Conservation (phyloP, 2,797 vertebrate genomes). For the Arvicola amphibius region DNA sequence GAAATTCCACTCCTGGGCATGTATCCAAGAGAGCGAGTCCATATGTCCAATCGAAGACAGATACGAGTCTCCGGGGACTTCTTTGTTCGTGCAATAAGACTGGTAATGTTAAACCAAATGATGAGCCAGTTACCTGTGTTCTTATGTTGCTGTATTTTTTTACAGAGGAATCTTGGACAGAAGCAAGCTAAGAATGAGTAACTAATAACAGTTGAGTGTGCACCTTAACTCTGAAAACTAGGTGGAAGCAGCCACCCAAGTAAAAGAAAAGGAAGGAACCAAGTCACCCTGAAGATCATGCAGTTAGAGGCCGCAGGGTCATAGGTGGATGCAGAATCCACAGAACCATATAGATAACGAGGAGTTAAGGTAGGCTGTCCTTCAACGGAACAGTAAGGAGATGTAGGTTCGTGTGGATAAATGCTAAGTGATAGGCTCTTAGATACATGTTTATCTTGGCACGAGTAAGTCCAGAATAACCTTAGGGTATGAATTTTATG, state of each 20-base stretch:
- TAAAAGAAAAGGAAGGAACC: too few species aligned
- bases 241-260: not conserved
- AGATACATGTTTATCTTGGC: not conserved
- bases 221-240: fast-evolving
- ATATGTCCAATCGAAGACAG: not conserved
- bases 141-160: too few species aligned
- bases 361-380: not conserved
- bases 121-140: not conserved
- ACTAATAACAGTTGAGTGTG: fast-evolving
- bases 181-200: not conserved
- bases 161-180: not conserved
- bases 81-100: not conserved
- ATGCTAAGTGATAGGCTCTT: not conserved
- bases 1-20: not conserved
- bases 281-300: too few species aligned
- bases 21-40: not conserved
- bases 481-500: not conserved
- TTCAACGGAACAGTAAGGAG: not conserved
- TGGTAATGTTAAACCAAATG: not conserved
- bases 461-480: not conserved
- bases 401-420: not conserved
- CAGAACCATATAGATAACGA: fast-evolving
- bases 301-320: not conserved
- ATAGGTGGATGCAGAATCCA: fast-evolving
- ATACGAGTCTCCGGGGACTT: not conserved